phyloP scores from a whole-genome alignment of 2,888 invertebrate genomes.

The Aelia acuminata region DNA sequence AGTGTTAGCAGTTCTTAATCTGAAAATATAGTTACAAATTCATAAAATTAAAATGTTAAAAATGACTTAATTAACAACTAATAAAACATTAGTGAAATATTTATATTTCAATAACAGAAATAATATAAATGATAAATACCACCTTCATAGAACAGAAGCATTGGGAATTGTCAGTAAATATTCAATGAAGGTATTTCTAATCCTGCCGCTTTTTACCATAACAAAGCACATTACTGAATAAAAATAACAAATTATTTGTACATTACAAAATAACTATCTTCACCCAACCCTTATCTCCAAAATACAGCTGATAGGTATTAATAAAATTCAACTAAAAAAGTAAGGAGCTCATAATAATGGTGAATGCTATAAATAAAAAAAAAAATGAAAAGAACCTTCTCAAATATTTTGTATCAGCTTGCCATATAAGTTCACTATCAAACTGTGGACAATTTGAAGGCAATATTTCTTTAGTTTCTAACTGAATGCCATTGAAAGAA shows the following conservation, averaged over 20 bases:
- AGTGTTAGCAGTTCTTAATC: conserved; percentile 80
- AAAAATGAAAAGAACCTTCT: conserved; percentile 72
- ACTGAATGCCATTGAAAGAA: conserved; percentile 66
- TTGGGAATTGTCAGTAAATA: background rate
- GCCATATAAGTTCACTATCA: conserved; percentile 84
- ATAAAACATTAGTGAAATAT: background rate
- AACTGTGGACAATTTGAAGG: conserved; percentile 72
- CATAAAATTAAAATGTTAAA: background rate
- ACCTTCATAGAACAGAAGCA: background rate
- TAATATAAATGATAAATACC: background rate
- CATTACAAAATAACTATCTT: background rate
- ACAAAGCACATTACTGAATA: background rate
- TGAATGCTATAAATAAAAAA: background rate
- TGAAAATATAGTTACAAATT: conserved; percentile 67
- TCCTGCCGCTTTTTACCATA: background rate
- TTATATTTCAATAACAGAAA: background rate
- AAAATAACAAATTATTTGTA: background rate
- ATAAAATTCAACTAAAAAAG: background rate
- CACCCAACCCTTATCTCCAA: background rate
- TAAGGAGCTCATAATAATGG: background rate
- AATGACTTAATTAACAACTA: background rate
- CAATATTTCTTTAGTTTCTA: conserved; percentile 76
- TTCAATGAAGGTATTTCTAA: background rate
- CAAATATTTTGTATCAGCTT: conserved; percentile 80
- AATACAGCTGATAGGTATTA: background rate